Evolutionary conservation across 2,888 invertebrate genomes (phyloP).

Genomic region (Leucophora obtusa): DNA sequence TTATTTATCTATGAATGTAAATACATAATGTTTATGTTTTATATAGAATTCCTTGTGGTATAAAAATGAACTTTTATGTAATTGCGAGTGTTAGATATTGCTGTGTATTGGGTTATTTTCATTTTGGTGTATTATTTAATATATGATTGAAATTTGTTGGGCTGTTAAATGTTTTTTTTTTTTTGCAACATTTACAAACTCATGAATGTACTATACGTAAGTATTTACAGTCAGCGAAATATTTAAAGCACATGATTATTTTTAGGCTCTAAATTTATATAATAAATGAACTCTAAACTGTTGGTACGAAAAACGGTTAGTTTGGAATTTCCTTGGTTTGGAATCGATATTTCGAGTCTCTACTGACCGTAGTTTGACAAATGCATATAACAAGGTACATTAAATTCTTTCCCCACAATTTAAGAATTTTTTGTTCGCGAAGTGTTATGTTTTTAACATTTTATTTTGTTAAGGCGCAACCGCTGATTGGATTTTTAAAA

Average conservation of each 20-base stretch:
- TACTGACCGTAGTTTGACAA: no score
- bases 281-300: no score
- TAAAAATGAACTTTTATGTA: not conserved
- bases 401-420: no score
- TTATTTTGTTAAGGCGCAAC: no score
- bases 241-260: not conserved
- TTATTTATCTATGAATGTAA: not conserved
- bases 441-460: no score
- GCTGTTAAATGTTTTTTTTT: not conserved
- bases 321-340: no score
- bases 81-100: not conserved
- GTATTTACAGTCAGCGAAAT: not conserved
- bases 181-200: not conserved
- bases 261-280: no score
- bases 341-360: no score
- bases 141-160: not conserved
- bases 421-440: no score
- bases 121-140: not conserved
- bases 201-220: not conserved
- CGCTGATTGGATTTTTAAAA: no score
- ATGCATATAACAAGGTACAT: no score
- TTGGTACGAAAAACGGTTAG: no score
- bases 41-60: not conserved
- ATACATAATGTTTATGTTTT: not conserved
- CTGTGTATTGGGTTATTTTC: constrained; percentile 33